These are phyloP conservation scores for Macaria notata DNA, from an alignment of 2,888 invertebrate genomes.

Conservation along the genomic window DNA sequence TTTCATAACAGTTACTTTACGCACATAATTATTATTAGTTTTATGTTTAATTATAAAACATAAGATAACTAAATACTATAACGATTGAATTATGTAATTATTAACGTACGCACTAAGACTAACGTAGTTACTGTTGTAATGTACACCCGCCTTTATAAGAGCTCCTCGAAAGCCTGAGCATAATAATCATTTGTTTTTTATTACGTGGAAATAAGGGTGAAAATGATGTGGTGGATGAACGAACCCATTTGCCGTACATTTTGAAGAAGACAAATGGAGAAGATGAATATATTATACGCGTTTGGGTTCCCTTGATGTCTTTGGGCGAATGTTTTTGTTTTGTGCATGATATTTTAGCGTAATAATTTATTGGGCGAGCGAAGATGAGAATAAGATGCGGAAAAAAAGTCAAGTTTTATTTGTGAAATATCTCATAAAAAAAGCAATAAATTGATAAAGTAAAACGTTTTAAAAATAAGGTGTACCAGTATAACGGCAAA, in stretches of 20 bases:
- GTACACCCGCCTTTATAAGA: background rate
- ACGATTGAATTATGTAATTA: too few relatives aligned
- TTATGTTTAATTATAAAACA: too few relatives aligned
- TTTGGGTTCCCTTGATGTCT: slow-evolving; percentile 22
- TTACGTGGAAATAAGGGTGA: slow-evolving; percentile 54
- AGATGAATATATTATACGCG: slow-evolving; percentile 44
- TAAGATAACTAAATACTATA: too few relatives aligned
- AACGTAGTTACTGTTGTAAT: background rate
- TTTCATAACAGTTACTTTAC: too few relatives aligned
- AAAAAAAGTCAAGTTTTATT: too few relatives aligned
- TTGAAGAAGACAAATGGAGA: slow-evolving; percentile 46
- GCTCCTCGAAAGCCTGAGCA: slow-evolving; percentile 33
- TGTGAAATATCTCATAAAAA: too few relatives aligned
- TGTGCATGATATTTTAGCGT: background rate
- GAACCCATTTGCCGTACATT: slow-evolving; percentile 38
- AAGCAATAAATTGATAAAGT: too few relatives aligned
- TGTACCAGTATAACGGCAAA: too few relatives aligned
- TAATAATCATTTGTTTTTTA: slow-evolving; percentile 58
- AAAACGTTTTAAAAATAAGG: too few relatives aligned
- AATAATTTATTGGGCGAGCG: background rate
- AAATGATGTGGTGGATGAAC: slow-evolving; percentile 40
- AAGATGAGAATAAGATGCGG: too few relatives aligned
- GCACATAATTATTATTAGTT: too few relatives aligned
- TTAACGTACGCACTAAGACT: too few relatives aligned
- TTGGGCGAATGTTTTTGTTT: slow-evolving; percentile 7